Conservation (phyloP, 2,888 invertebrate genomes). For the Hypomecis atomaria region DNA sequence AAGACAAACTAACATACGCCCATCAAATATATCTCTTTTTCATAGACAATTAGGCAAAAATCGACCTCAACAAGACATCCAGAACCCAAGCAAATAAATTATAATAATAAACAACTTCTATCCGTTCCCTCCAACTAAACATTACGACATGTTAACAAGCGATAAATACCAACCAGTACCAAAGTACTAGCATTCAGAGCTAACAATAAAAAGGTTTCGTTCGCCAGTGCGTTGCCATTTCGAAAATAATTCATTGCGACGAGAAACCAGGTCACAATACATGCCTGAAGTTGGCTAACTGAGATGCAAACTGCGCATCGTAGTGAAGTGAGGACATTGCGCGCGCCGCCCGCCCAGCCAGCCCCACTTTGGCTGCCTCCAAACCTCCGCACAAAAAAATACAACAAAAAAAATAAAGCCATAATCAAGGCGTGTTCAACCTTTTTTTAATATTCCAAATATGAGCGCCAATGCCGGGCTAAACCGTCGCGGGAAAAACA, state of each 20-base stretch:
- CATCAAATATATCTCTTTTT: too few species aligned
- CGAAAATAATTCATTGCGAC: conserved; percentile 76
- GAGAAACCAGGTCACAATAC: conserved; percentile 69
- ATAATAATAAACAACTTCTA: too few species aligned
- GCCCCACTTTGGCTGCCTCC: conserved; percentile 50
- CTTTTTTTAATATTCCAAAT: conserved; percentile 19
- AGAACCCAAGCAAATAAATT: neutral
- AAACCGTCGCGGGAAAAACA: conserved; percentile 6
- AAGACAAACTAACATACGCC: too few species aligned
- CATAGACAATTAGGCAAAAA: too few species aligned
- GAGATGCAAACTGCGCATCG: conserved; percentile 20
- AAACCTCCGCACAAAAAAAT: conserved; percentile 52
- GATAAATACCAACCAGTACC: conserved; percentile 2
- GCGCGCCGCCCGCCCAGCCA: conserved; percentile 54
- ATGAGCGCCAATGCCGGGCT: conserved; percentile 17
- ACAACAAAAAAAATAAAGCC: conserved; percentile 46
- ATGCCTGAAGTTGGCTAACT: conserved; percentile 45
- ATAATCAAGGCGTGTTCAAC: conserved; percentile 17
- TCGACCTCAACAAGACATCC: too few species aligned
- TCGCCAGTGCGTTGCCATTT: conserved; percentile 72
- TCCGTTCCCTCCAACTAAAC: neutral
- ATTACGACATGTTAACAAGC: conserved; percentile 7
- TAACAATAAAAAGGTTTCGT: conserved; percentile 51
- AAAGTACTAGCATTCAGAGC: conserved; percentile 18
- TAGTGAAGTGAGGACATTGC: conserved; percentile 56